A percentile compares a stretch with the other conserved stretches of the same genome.
phyloP scores from a whole-genome alignment of 2,113 vertebrate genomes.

The Atlantisia rogersi region DNA sequence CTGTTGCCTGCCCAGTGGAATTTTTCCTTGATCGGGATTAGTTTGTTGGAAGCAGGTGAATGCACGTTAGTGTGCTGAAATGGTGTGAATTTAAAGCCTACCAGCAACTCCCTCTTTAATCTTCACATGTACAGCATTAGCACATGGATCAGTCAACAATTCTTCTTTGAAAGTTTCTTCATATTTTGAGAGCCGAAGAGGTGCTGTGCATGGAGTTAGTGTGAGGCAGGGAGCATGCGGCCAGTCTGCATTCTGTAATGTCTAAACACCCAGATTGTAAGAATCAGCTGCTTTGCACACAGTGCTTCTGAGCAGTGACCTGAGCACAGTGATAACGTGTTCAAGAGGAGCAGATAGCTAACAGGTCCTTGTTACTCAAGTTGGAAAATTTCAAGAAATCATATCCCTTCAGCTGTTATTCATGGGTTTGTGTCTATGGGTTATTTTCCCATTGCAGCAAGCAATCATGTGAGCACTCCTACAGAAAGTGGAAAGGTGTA shows the following conservation, averaged over 20 bases:
- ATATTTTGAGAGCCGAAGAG: background rate
- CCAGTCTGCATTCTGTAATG: fast-evolving
- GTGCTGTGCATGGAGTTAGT: background rate
- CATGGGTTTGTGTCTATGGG: background rate
- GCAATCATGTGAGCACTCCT: background rate
- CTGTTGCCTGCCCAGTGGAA: background rate
- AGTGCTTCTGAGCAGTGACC: background rate
- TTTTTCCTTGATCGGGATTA: background rate
- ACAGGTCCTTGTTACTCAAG: background rate
- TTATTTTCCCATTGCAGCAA: background rate
- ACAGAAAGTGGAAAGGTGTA: background rate
- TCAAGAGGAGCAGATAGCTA: background rate
- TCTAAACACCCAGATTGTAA: background rate
- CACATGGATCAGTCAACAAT: background rate
- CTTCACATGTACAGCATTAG: background rate
- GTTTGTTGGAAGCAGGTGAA: background rate
- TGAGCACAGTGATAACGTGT: background rate
- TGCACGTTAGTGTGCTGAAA: background rate
- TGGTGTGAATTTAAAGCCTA: background rate
- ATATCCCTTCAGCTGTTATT: background rate
- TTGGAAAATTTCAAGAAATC: background rate
- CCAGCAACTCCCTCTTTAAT: background rate
- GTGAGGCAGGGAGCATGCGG: background rate
- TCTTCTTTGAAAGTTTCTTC: background rate
- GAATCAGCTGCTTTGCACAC: background rate